Base-by-base conservation (phyloP, 2,797 vertebrate species). In the Leptodactylus fallax region DNA sequence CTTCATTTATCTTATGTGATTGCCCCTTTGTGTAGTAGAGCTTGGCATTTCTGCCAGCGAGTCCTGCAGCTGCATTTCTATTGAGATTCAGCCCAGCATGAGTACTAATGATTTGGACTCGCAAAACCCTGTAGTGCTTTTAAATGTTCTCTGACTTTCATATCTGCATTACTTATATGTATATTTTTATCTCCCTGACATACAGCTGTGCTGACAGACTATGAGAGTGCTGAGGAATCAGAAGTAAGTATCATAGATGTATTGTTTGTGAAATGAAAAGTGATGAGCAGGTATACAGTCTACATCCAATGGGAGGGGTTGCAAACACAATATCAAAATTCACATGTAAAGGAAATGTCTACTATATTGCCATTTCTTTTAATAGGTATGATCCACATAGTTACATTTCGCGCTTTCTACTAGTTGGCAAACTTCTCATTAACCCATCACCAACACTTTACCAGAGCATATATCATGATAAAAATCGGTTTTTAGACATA, bases 131-230 rank as follows among this genome's bases (percentile, higher is more conserved):
- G 23, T 83, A 79, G 47, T 69, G 69, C 27, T 36, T 77, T 25
- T 17, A 69, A 23, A 36, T 67, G 61, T 25, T 14, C 17, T 83
- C 16, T 45, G 12, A 9, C 19, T 10, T 67, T 45, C 21, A 19
- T 53, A 6, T 51, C 14, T 0, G 53, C n/a, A 17, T 58, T 47
- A 45, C 47, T 74, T 79, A 11, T 49, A 6, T 45, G 21, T 81
- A 16, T 19, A 9, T 21, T 53, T 76, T 49, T 87, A 9, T 87
- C 7, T 76, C n/a, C 6, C 63, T 81, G 3, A 80, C 19, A 81
- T 87, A 8, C 94, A 99, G 98, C 98, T 0, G 98, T 99, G 71
- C 95, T 99, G 80, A 98, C 98, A 0, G 98, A 99, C 93, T 99
- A 99, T 3, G 98, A 99, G 93, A 99, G 98, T 23, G 97, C 98